Evolutionary conservation across 2,888 invertebrate genomes (phyloP).

Genomic region (Cantharis nigra): DNA sequence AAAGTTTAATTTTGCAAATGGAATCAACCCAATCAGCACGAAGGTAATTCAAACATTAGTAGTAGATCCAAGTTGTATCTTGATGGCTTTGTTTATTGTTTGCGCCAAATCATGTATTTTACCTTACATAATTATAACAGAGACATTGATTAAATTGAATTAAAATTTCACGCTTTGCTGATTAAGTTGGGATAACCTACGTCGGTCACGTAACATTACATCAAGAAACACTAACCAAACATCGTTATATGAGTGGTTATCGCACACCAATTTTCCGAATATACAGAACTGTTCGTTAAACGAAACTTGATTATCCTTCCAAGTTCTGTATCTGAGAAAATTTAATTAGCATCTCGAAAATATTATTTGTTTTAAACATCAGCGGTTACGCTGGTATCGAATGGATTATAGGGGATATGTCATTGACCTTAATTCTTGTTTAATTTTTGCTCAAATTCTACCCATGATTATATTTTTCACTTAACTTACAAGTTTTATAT

Average conservation of each 20-base stretch:
- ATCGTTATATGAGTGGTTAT: background rate
- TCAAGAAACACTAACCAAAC: background rate
- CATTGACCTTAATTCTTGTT: background rate
- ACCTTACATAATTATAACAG: too few species aligned
- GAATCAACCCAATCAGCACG: too few species aligned
- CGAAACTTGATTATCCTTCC: background rate
- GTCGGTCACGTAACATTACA: background rate
- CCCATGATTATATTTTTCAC: background rate
- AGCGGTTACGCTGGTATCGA: background rate
- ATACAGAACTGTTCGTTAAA: background rate
- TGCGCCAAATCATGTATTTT: too few species aligned
- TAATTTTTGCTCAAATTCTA: background rate
- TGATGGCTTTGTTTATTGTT: too few species aligned
- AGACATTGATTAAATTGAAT: too few species aligned
- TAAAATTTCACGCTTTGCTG: too few species aligned
- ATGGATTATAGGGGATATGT: background rate
- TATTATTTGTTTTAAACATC: background rate
- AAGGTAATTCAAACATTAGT: too few species aligned
- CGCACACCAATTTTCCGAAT: background rate
- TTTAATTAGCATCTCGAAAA: background rate
- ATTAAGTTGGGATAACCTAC: too few species aligned
- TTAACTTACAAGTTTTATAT: background rate
- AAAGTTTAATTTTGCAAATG: too few species aligned
- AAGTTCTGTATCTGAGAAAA: background rate
- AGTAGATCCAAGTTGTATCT: too few species aligned